Base-by-base conservation (phyloP, 2,797 vertebrate genomes). In the Alca torda region DNA sequence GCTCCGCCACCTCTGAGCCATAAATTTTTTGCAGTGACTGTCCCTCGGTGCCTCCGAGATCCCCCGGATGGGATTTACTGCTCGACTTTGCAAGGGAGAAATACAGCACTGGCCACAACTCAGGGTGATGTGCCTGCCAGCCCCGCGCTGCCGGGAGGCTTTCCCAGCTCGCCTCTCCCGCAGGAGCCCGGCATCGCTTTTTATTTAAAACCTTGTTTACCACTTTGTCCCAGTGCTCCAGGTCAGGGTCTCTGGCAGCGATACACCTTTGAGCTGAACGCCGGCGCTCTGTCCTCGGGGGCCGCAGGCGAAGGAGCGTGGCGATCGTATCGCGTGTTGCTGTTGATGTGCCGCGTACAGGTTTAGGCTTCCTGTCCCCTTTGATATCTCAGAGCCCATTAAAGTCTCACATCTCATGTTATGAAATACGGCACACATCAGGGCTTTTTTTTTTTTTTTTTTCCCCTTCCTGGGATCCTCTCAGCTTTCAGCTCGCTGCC, bases 341-440 rank as follows among this genome's bases (percentile, higher is more conserved):
- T 87, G 78, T 89, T 59, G 43, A 59, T 11, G 79, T 33, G 16
- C 78, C 11, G 2, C 5, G 2, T 10, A 82, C 93, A 82, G 87
- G 37, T 57, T 82, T 37, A 45, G 46, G 39, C 87, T 96, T 96
- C 93, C 96, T 89, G 87, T 87, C 75, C 75, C 43, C 92, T 48
- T 21, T 4, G 59, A 6, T 94, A 83, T 85, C 79, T 25, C 90
- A 20, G 79, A 91, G 78, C 82, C 85, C 93, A 91, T 94, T 96
- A 90, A 96, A 82, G 87, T 85, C 85, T 96, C 93, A 74, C 68
- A 70, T 93, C 90, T 91, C 95, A 8, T 77, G 75, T 91, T 91
- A 87, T 73, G 78, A 96, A 85, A 94, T 93, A 80, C 0, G 30
- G 25, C 85, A 85, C 87, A 87, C 41, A 3, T 91, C 82, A 91